Conservation (phyloP, 1,140 invertebrate genomes). For the Psilanteris sp. region DNA sequence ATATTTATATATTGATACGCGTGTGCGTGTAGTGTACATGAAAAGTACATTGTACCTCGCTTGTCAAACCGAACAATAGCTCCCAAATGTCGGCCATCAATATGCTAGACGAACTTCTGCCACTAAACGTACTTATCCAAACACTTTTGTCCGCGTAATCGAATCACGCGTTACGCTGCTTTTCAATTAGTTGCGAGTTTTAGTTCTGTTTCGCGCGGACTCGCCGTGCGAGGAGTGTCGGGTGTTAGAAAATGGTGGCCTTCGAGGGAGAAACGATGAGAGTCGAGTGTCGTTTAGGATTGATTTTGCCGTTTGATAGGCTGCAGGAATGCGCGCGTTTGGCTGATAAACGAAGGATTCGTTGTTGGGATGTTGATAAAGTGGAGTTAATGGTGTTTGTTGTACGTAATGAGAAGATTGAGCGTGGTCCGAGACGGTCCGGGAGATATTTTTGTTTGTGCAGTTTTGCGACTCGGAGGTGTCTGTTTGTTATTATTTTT, state of each 20-base stretch:
- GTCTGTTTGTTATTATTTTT: no score
- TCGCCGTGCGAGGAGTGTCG: slow-evolving; percentile 9
- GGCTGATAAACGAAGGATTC: no score
- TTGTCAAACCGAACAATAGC: slow-evolving; percentile 53
- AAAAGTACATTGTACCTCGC: slow-evolving; percentile 60
- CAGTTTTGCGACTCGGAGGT: no score
- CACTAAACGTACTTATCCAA: slow-evolving; percentile 61
- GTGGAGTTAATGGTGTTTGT: no score
- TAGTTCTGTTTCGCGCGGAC: slow-evolving; percentile 20
- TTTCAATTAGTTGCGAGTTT: slow-evolving; percentile 55
- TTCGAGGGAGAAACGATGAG: background rate
- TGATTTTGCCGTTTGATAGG: no score
- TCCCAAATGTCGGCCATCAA: slow-evolving; percentile 52
- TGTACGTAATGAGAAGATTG: no score
- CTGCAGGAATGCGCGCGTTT: no score
- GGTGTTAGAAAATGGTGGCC: slow-evolving; percentile 6
- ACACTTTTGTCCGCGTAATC: slow-evolving; percentile 58
- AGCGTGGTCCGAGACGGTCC: no score
- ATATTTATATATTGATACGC: no score
- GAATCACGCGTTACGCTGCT: slow-evolving; percentile 57
- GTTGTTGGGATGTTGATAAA: no score
- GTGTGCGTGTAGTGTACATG: slow-evolving; percentile 31
- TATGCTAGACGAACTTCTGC: slow-evolving; percentile 55
- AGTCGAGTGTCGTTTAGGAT: background rate
- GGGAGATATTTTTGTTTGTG: no score